Percentiles rank a stretch among this genome's conserved stretches.
phyloP scores from a whole-genome alignment of 2,797 vertebrate species.

The Crocidura indochinensis region DNA sequence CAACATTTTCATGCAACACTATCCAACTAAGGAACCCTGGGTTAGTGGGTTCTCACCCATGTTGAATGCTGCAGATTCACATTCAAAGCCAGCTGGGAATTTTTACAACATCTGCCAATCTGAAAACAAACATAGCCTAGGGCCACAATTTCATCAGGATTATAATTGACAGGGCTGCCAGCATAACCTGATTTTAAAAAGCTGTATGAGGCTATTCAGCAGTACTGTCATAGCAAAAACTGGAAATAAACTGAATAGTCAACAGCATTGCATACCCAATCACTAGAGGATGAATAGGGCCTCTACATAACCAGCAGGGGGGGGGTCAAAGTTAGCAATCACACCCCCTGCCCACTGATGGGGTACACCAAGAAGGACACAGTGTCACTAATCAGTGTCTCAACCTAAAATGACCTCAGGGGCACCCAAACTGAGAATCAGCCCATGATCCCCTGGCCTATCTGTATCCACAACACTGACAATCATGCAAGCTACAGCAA shows the following conservation, averaged over 20 bases:
- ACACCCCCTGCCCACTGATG: background rate
- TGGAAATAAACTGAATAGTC: background rate
- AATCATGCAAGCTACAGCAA: background rate
- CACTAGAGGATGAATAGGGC: background rate
- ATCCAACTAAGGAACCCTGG: background rate
- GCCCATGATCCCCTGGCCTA: background rate
- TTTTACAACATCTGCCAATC: background rate
- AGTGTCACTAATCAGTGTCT: background rate
- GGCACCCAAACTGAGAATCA: background rate
- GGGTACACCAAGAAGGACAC: background rate
- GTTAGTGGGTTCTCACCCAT: background rate
- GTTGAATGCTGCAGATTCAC: background rate
- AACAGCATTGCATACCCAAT: no score
- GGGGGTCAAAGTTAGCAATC: background rate
- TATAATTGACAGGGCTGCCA: background rate
- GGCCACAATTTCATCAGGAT: background rate
- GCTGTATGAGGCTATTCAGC: no score
- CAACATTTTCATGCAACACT: no score
- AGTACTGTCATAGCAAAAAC: background rate
- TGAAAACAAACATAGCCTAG: background rate
- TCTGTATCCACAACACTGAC: background rate
- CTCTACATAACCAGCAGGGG: background rate
- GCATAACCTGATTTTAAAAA: background rate
- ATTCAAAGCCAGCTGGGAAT: background rate
- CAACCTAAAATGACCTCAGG: background rate